These are phyloP conservation scores for Phalanger gymnotis DNA, from an alignment of 2,797 vertebrate species.

Conservation along the genomic window DNA sequence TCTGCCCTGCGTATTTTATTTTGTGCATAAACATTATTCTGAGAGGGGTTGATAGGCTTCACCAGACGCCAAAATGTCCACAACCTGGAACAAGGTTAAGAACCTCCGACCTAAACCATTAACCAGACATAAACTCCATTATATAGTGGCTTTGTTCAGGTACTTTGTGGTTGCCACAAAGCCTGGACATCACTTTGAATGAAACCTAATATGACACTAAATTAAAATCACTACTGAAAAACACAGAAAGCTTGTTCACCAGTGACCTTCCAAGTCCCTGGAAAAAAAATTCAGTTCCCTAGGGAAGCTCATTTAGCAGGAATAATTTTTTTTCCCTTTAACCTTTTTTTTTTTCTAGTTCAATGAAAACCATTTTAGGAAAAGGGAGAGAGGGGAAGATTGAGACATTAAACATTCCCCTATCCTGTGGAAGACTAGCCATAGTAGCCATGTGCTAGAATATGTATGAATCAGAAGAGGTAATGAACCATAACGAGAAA, in stretches of 20 bases:
- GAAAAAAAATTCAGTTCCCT: background rate
- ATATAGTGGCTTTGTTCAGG: conserved; percentile 20
- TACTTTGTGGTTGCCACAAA: conserved; percentile 13
- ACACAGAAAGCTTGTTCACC: background rate
- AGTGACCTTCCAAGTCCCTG: background rate
- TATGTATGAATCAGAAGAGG: conserved; percentile 17
- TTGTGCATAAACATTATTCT: background rate
- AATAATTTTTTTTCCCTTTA: background rate
- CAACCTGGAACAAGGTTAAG: background rate
- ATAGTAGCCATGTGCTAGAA: conserved; percentile 9
- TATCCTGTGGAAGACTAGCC: background rate
- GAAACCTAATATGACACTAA: background rate
- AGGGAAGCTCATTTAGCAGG: background rate
- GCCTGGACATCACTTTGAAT: conserved; percentile 1
- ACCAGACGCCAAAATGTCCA: background rate
- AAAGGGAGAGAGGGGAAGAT: background rate
- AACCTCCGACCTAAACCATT: background rate
- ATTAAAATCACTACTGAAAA: background rate
- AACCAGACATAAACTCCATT: conserved; percentile 7
- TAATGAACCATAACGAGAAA: conserved; percentile 47
- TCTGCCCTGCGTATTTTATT: background rate
- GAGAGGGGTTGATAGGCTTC: background rate
- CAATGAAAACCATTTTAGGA: background rate
- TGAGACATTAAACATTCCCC: background rate
- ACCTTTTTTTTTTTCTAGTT: background rate